These are phyloP conservation scores for Drosophila tripunctata DNA, from an alignment of 2,888 invertebrate genomes.

Conservation along the genomic window DNA sequence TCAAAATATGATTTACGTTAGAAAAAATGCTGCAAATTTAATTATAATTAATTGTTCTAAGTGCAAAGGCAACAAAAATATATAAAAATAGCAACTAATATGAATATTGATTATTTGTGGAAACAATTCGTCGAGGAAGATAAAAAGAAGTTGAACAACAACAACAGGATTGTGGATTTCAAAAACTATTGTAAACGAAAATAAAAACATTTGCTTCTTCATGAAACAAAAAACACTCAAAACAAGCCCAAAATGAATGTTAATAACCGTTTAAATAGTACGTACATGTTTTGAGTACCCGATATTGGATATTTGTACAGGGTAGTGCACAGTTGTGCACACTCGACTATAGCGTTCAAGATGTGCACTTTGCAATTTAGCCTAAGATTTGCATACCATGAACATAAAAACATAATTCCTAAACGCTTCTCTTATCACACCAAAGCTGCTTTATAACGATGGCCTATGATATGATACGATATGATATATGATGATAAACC, in stretches of 20 bases:
- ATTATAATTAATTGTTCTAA: constrained; percentile 64
- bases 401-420: constrained; percentile 30
- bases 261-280: too few species aligned
- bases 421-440: constrained; percentile 67
- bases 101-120: constrained; percentile 65
- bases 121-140: constrained; percentile 42
- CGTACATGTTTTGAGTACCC: too few species aligned
- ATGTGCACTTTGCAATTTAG: constrained; percentile 41
- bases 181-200: constrained; percentile 44
- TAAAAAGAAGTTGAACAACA: constrained; percentile 12
- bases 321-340: constrained; percentile 22
- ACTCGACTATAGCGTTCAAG: constrained; percentile 27
- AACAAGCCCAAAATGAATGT: constrained; percentile 21
- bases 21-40: constrained; percentile 73
- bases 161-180: constrained; percentile 50
- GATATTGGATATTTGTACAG: constrained; percentile 16
- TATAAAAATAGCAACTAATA: constrained; percentile 38
- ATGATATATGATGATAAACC: constrained; percentile 16
- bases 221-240: constrained; percentile 56
- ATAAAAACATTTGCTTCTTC: constrained; percentile 72
- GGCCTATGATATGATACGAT: too few species aligned
- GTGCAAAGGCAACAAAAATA: constrained; percentile 68
- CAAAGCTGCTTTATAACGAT: constrained; percentile 69
- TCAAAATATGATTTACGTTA: constrained; percentile 73
- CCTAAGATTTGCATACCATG: constrained; percentile 28